Conservation (phyloP, 2,888 invertebrate genomes). For the Athetis lepigone region DNA sequence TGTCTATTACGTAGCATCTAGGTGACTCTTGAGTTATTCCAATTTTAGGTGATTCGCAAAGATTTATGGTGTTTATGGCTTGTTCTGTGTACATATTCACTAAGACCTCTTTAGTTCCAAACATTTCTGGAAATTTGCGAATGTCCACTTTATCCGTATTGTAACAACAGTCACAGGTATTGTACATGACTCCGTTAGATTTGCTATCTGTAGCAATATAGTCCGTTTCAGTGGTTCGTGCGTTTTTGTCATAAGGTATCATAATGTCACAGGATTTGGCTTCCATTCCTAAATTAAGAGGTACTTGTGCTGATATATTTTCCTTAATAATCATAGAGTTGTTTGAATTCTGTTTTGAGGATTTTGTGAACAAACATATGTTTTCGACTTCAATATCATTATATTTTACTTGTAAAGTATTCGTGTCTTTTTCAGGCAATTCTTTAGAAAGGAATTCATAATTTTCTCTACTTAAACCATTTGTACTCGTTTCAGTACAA, state of each 20-base stretch:
- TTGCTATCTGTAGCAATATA: conserved; percentile 53
- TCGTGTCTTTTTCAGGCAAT: conserved; percentile 68
- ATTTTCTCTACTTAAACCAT: conserved; percentile 18
- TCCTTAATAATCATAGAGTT: conserved; percentile 55
- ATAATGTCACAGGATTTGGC: conserved; percentile 73
- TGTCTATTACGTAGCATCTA: neutral
- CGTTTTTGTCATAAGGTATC: conserved; percentile 51
- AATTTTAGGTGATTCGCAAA: neutral
- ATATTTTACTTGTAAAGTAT: conserved; percentile 21
- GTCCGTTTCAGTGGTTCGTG: conserved; percentile 59
- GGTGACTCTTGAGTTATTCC: neutral
- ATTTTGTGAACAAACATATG: neutral
- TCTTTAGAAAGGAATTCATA: conserved; percentile 43
- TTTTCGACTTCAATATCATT: conserved; percentile 27
- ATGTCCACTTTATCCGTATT: conserved; percentile 24
- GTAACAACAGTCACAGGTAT: conserved; percentile 59
- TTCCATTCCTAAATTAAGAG: conserved; percentile 63
- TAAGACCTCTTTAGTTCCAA: conserved; percentile 50
- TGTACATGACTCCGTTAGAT: conserved; percentile 52
- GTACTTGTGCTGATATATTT: conserved; percentile 70
- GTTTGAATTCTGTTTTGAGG: conserved; percentile 54
- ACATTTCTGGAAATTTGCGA: conserved; percentile 32
- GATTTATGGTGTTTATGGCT: conserved; percentile 8
- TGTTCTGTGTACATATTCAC: conserved; percentile 57
- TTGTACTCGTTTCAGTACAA: conserved; percentile 22